Base-by-base conservation (phyloP, 30 jellyfish, hydroid and myxozoan species). In the Cassiopea andromeda region DNA sequence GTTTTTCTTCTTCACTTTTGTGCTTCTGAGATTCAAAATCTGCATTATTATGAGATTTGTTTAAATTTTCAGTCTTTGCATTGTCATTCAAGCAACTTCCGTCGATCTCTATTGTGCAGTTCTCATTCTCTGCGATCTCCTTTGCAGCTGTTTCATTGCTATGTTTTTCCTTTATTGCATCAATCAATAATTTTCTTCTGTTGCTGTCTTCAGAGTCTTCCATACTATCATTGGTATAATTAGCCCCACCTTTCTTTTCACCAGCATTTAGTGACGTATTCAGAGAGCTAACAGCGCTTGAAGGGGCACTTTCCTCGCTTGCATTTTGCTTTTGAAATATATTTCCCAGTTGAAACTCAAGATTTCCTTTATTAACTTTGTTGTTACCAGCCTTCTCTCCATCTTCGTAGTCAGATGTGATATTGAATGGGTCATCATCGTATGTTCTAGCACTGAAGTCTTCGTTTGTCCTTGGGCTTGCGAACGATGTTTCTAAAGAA, bases 241-340 rank as follows among this genome's bases (percentile, higher is more conserved):
- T 27, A 19, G 14, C 78, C 48, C 2, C 80, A 7, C 2, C 7
- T 44, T 57, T 86, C 13, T 18, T 18, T 49, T 82, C 72, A 6
- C 90, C 86, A 61, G 90, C 87, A 78, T 78, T 87, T n/a, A 77
- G 14, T 15, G 94, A 87, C 27, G 85, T 69, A 46, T 78, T 77
- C 57, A 87, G 60, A 16, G 94, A 77, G 50, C 81, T 80, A 46
- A 80, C 81, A 13, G 66, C 60, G n/a, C 94, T 87, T 54, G 94
- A 69, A 4, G 84, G 7, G 48, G 82, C 78, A 44, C 90, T 76
- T 73, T 82, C 76, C 43, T 82, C 89, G 75, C 67, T 80, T 38
- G 90, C 60, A 12, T 19, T 57, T 72, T 89, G 77, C 38, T 61
- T 81, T 48, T 87, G 94, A 75, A 87, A 87, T 67, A 87, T 87